Conservation (phyloP, 2,797 vertebrate genomes). For the Chaenodraco wilsoni region DNA sequence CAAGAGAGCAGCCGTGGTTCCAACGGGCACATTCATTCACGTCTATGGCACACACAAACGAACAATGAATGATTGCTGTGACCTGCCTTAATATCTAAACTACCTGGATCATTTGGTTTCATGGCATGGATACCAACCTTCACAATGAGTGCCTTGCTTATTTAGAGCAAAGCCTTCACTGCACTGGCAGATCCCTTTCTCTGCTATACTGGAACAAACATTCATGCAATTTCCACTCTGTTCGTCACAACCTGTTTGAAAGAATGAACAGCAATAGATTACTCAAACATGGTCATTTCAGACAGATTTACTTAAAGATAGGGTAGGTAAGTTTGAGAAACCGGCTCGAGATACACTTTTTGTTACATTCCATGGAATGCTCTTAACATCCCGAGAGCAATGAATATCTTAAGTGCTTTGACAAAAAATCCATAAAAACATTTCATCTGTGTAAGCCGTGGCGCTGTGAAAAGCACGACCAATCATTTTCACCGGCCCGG, state of each 20-base stretch:
- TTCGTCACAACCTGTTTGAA: slow-evolving; percentile 81
- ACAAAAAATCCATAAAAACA: too few species aligned
- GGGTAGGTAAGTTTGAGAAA: too few species aligned
- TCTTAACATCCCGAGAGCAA: too few species aligned
- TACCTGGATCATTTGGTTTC: neutral
- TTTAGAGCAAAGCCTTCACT: slow-evolving; percentile 86
- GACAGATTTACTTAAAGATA: neutral
- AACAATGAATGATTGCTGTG: neutral
- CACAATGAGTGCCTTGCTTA: slow-evolving; percentile 85
- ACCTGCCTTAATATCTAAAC: neutral
- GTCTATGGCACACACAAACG: slow-evolving; percentile 78
- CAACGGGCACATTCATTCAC: slow-evolving; percentile 93
- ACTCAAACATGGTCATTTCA: neutral
- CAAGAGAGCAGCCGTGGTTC: slow-evolving; percentile 95
- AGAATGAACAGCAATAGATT: neutral
- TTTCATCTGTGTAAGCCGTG: too few species aligned
- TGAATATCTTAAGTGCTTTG: too few species aligned
- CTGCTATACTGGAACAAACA: slow-evolving; percentile 76
- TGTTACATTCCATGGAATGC: too few species aligned
- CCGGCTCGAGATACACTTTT: too few species aligned
- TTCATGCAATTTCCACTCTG: slow-evolving; percentile 79
- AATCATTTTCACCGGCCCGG: too few species aligned
- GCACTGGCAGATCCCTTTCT: slow-evolving; percentile 82
- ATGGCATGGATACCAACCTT: slow-evolving; percentile 83
- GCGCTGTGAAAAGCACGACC: too few species aligned